These are phyloP conservation scores for Lepidocyrtinus sp. DNA, from an alignment of 2,888 invertebrate species.

Conservation along the genomic window DNA sequence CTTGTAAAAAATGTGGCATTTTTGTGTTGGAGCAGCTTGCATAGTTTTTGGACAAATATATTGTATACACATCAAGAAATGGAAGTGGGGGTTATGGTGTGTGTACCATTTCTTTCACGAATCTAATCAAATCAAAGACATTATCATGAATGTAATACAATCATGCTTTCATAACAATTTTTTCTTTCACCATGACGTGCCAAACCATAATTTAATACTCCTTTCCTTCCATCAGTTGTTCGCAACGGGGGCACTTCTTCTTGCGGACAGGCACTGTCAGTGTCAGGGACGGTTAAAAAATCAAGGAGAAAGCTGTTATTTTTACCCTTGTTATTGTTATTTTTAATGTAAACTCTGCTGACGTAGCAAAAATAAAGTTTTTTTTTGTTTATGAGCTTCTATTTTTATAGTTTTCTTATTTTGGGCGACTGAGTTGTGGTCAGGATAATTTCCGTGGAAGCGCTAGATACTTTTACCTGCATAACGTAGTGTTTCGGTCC, in stretches of 20 bases:
- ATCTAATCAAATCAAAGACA: conserved; percentile 10
- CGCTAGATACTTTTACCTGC: too few relatives aligned
- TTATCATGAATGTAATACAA: neutral
- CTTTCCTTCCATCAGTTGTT: too few relatives aligned
- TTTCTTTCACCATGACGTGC: neutral
- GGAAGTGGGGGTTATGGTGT: too few relatives aligned
- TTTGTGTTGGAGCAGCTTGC: neutral
- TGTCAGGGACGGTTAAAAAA: conserved; percentile 41
- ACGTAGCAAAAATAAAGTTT: too few relatives aligned
- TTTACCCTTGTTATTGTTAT: neutral
- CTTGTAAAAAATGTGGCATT: conserved; percentile 39
- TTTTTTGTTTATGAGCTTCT: too few relatives aligned
- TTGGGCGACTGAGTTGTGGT: too few relatives aligned
- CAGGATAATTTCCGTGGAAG: too few relatives aligned
- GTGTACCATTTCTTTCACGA: neutral
- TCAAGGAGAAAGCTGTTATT: conserved; percentile 26
- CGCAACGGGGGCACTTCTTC: conserved; percentile 19
- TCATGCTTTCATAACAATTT: neutral
- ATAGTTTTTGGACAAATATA: neutral
- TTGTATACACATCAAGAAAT: neutral
- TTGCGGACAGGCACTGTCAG: conserved; percentile 53
- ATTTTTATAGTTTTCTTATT: too few relatives aligned
- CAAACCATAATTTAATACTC: too few relatives aligned
- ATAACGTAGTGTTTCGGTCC: too few relatives aligned
- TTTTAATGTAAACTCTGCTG: conserved; percentile 24